Evolutionary conservation across 2,797 vertebrate species (phyloP), one percentile per base, ranked within the genome.

Genomic region (Xenentodon cancila): DNA sequence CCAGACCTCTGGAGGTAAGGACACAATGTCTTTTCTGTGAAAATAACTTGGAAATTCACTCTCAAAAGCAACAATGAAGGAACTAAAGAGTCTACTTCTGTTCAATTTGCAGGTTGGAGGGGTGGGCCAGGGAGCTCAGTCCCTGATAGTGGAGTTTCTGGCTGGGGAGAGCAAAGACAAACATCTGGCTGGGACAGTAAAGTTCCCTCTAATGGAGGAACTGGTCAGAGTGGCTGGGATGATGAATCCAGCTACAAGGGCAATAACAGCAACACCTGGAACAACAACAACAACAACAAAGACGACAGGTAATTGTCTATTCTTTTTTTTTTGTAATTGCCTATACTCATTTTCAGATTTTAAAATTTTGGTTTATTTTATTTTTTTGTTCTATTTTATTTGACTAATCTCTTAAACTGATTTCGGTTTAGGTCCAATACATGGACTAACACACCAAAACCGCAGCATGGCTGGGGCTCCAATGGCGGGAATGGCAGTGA

Each of bases 141-240:
- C 87, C 92, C 89, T 19, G 93, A 95, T 82, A 81, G 93, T 82
- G 93, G 94, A 89, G 89, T 94, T 67, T 92, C 95, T 56, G 92
- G 94, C 71, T 97, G 97, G 97, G 92, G 94, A 51, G 96, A 97
- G 76, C 93, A 93, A 79, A 96, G 95, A 86, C 86, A 93, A 84
- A 73, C 91, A 74, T 91, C 94, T 68, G 93, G 95, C 59, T 98
- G 96, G 97, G 95, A 97, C 81, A 90, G 84, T 92, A 97, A 97
- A 93, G 92, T 78, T 87, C 89, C 93, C 55, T 81, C 87, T 0
- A 66, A 72, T 3, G 85, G 81, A 59, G 92, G 93, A 92, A 78
- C 92, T 92, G 87, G 91, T 73, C 94, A 96, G 80, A 94, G 94
- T 72, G 82, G 94, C 65, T 96, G 96, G 96, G 94, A 96, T 48